phyloP scores from a whole-genome alignment of 2,797 vertebrate genomes.

The Semaprochilodus insignis region DNA sequence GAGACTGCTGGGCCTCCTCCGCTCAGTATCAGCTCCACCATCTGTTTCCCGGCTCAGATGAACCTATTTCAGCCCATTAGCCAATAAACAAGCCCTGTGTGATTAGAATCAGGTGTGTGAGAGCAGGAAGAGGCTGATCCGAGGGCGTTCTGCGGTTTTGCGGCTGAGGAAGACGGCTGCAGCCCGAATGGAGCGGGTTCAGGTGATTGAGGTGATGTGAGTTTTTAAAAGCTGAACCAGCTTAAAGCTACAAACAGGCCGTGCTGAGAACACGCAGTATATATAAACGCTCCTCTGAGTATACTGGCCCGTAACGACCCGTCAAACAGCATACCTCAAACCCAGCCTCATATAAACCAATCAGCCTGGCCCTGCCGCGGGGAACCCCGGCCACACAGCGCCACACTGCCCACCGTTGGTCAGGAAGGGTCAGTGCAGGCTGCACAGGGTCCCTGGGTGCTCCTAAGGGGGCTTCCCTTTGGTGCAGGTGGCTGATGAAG shows the following conservation, averaged over 20 bases:
- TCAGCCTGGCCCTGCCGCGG: neutral
- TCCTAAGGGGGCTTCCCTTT: slow-evolving; percentile 53
- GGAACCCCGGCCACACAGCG: slow-evolving; percentile 42
- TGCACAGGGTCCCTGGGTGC: slow-evolving; percentile 50
- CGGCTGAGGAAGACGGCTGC: no score
- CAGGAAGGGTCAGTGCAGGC: slow-evolving; percentile 65
- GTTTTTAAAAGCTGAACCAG: no score
- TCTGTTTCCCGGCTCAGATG: no score
- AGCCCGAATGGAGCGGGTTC: no score
- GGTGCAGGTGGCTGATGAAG: slow-evolving; percentile 63
- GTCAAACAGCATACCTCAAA: neutral
- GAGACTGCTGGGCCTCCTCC: no score
- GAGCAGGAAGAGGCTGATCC: no score
- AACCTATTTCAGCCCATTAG: no score
- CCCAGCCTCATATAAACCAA: neutral
- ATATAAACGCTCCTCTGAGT: neutral
- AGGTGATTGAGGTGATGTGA: no score
- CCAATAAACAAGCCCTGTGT: no score
- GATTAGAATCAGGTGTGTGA: no score
- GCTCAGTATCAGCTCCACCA: no score
- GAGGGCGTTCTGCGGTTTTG: no score
- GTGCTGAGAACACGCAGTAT: neutral
- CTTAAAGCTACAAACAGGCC: neutral
- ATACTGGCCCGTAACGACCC: neutral
- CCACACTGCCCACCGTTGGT: slow-evolving; percentile 72